Percentiles rank a stretch among this genome's conserved stretches.
Conservation (phyloP, 2,113 vertebrate species). For the Cheilinus undulatus region DNA sequence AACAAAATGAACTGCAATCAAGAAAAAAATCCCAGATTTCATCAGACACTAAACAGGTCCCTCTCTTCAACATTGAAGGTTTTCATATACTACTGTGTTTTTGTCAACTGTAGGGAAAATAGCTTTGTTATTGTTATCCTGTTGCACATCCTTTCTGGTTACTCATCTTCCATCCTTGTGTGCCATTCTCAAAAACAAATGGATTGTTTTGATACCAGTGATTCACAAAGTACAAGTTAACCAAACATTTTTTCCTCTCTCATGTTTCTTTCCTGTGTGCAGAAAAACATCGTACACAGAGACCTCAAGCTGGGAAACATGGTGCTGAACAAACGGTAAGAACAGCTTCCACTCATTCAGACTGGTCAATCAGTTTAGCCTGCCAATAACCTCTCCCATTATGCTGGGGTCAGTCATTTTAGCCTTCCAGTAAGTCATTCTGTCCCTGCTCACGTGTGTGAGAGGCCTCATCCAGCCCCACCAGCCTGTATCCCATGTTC, state of each 20-base stretch:
- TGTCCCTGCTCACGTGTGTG: slow-evolving; percentile 13
- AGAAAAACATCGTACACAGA: slow-evolving; percentile 99
- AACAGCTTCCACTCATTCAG: neutral
- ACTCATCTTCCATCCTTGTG: slow-evolving; percentile 51
- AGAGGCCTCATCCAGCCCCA: slow-evolving; percentile 7
- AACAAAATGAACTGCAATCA: neutral
- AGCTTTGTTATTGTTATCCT: slow-evolving; percentile 38
- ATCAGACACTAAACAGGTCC: neutral
- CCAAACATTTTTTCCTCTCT: slow-evolving; percentile 13
- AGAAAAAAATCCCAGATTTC: neutral
- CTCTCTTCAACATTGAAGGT: neutral
- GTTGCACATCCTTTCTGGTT: slow-evolving; percentile 40
- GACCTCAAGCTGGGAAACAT: slow-evolving; percentile 99
- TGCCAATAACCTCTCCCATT: slow-evolving; percentile 14
- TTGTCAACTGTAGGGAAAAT: slow-evolving; percentile 10
- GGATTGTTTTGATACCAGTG: slow-evolving; percentile 53
- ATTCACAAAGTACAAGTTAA: slow-evolving; percentile 43
- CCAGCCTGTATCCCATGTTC: slow-evolving; percentile 32
- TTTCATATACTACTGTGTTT: neutral
- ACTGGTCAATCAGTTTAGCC: slow-evolving; percentile 11
- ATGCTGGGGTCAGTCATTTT: slow-evolving; percentile 37
- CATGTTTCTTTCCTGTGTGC: slow-evolving; percentile 51
- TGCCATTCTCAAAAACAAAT: slow-evolving; percentile 65
- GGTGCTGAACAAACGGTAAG: slow-evolving; percentile 99
- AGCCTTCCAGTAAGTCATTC: slow-evolving; percentile 42